Conservation (phyloP, 2,797 vertebrate genomes). For the Darevskia nairensis region DNA sequence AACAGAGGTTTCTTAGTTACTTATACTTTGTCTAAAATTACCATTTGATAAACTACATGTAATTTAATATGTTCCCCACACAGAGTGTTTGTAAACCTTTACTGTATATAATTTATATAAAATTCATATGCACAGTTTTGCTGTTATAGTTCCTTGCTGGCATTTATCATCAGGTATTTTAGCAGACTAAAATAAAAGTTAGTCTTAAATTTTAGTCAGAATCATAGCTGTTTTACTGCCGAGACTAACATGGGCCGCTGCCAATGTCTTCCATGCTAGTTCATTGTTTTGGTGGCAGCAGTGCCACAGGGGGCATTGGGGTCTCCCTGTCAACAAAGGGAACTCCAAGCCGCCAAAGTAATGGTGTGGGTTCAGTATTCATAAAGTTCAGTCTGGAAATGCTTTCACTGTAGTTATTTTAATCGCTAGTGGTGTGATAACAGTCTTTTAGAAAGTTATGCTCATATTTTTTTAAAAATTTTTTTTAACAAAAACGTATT, state of each 20-base stretch:
- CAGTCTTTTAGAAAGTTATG: neutral
- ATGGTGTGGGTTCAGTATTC: neutral
- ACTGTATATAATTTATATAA: neutral
- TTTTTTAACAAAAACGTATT: neutral
- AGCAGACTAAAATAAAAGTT: neutral
- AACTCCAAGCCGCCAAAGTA: neutral
- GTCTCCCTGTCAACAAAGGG: neutral
- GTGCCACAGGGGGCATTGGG: neutral
- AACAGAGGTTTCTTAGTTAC: neutral
- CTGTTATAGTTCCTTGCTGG: slow-evolving; percentile 37
- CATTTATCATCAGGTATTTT: neutral
- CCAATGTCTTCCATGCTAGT: neutral
- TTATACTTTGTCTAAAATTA: slow-evolving; percentile 17
- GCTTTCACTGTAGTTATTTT: neutral
- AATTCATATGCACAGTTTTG: slow-evolving; percentile 50
- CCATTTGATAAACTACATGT: slow-evolving; percentile 35
- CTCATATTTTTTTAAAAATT: neutral
- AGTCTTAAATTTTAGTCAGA: no score
- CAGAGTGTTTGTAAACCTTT: neutral
- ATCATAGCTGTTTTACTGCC: no score
- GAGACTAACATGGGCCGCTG: neutral
- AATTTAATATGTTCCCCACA: neutral
- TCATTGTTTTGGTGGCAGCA: neutral
- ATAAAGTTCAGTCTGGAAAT: neutral
- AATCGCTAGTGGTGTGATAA: neutral